These are phyloP conservation scores for Apostichopus parvimensis DNA, from an alignment of 35 echinoderm and acorn worm species.

Conservation along the genomic window DNA sequence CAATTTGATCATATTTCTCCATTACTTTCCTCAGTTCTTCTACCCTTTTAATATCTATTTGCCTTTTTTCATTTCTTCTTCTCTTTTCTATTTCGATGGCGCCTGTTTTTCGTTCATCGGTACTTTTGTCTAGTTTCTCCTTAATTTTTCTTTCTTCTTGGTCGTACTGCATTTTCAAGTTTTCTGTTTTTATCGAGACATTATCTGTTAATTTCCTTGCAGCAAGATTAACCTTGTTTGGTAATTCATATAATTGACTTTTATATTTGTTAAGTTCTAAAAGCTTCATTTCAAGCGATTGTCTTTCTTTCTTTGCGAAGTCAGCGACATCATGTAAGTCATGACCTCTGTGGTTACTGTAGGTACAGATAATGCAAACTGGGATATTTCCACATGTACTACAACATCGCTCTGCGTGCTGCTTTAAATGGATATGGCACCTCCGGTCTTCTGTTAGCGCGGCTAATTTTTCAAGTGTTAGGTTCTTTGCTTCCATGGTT, in stretches of 20 bases:
- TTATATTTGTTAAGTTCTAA: neutral
- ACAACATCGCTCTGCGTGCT: neutral
- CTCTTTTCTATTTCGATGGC: neutral
- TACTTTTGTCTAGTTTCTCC: neutral
- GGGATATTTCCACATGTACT: neutral
- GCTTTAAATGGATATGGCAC: neutral
- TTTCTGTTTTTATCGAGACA: neutral
- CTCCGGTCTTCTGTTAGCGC: neutral
- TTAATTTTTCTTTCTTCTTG: neutral
- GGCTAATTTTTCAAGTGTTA: neutral
- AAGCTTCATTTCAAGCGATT: neutral
- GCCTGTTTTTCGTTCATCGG: neutral
- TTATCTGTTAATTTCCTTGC: neutral
- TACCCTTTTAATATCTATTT: too few species aligned
- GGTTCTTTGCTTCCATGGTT: neutral
- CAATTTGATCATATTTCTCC: neutral
- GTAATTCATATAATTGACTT: neutral
- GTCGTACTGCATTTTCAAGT: neutral
- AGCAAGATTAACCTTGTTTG: neutral
- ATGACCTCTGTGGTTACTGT: conserved; percentile 21
- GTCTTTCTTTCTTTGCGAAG: neutral
- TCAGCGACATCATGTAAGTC: neutral
- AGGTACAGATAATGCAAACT: neutral
- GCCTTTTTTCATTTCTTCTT: neutral
- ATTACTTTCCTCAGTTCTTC: neutral